A percentile compares a stretch with the other conserved stretches of the same genome.
phyloP scores from a whole-genome alignment of 2,888 invertebrate genomes.

The Enchytraeus crypticus region DNA sequence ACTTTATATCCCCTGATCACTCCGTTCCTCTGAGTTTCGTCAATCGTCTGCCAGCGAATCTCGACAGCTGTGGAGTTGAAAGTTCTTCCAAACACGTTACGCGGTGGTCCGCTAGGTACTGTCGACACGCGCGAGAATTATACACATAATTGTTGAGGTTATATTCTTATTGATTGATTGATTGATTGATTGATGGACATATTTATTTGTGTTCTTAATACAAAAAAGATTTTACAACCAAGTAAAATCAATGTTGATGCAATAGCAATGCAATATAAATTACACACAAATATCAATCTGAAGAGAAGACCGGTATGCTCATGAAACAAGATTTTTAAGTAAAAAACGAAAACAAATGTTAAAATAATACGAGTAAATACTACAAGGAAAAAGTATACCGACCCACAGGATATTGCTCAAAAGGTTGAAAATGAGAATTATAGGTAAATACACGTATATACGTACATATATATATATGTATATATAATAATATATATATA shows the following conservation, averaged over 20 bases:
- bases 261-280: neutral
- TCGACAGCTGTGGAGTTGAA: conserved; percentile 79
- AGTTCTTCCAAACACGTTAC: conserved; percentile 80
- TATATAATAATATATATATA: neutral
- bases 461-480: neutral
- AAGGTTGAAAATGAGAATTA: neutral
- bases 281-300: neutral
- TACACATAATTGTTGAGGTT: neutral
- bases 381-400: neutral
- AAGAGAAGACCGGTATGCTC: neutral
- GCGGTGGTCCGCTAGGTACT: conserved; percentile 95
- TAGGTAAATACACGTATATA: neutral
- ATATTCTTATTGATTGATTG: neutral
- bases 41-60: conserved; percentile 86
- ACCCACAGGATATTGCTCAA: neutral
- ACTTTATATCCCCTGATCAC: conserved; percentile 40
- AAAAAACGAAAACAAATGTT: neutral
- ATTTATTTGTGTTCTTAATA: neutral
- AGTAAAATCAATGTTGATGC: neutral
- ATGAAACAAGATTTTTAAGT: neutral
- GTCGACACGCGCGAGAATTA: conserved; percentile 10
- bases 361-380: neutral
- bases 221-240: neutral
- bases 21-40: conserved; percentile 80
- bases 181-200: too few species aligned